Conservation (phyloP, 2,113 vertebrate genomes). For the Capreolus pygargus region DNA sequence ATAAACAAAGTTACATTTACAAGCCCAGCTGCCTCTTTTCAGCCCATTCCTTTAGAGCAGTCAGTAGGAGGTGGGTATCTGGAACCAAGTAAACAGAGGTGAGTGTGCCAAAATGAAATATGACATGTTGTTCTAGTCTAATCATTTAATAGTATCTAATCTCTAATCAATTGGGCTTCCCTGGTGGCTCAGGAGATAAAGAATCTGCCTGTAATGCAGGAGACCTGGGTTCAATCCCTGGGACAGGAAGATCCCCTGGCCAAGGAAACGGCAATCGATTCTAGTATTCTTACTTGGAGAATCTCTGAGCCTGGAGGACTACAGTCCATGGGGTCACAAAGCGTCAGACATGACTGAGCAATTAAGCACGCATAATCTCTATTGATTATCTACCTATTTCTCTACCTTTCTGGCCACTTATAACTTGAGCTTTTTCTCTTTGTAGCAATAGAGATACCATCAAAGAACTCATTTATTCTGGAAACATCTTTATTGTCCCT, state of each 20-base stretch:
- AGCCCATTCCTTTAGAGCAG: not conserved
- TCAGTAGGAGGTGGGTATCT: not conserved
- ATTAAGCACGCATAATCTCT: not conserved
- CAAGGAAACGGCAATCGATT: not conserved
- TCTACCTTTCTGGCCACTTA: not conserved
- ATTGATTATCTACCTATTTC: not conserved
- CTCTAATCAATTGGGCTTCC: not conserved
- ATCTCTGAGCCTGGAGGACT: not conserved
- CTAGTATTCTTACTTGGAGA: not conserved
- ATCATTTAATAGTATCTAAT: not conserved
- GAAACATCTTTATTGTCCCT: not conserved
- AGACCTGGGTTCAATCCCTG: not conserved
- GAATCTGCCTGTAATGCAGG: not conserved
- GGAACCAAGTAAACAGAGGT: not conserved
- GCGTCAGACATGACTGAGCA: rapidly evolving
- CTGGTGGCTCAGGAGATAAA: not conserved
- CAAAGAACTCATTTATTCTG: not conserved
- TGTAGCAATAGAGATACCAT: not conserved
- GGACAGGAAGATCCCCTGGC: not conserved
- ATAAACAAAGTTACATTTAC: not conserved
- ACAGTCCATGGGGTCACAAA: not conserved
- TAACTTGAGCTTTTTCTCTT: not conserved
- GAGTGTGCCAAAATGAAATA: not conserved
- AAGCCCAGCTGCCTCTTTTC: not conserved
- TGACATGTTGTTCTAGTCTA: not conserved